Percentiles rank a stretch among this genome's conserved stretches.
Evolutionary conservation across 2,888 invertebrate species (phyloP).

Genomic region (Embidobia sp.): DNA sequence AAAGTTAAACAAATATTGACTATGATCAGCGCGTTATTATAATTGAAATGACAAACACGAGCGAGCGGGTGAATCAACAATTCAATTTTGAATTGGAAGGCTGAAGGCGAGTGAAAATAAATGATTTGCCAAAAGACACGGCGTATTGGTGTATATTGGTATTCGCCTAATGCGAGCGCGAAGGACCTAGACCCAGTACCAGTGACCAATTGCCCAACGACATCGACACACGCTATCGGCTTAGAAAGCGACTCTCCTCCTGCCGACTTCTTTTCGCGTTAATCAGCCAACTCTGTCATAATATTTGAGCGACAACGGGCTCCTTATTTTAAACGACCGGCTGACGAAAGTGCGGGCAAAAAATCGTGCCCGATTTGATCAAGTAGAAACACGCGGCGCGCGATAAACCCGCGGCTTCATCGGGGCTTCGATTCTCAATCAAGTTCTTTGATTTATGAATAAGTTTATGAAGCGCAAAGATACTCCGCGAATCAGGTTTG

Average conservation of each 20-base stretch:
- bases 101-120: too few species aligned
- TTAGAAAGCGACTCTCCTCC: conserved; percentile 71
- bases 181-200: conserved; percentile 74
- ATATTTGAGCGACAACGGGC: conserved; percentile 17
- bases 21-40: too few species aligned
- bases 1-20: too few species aligned
- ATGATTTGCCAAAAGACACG: too few species aligned
- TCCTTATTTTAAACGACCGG: conserved; percentile 9
- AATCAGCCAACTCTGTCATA: conserved; percentile 31
- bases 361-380: too few species aligned
- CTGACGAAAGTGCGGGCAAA: too few species aligned
- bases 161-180: too few species aligned
- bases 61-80: too few species aligned
- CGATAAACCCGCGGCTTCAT: background rate
- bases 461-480: conserved; percentile 5
- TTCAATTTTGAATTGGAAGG: too few species aligned
- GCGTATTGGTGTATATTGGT: too few species aligned
- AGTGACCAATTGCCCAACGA: conserved; percentile 70
- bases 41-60: too few species aligned
- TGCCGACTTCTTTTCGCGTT: conserved; percentile 2
- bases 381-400: too few species aligned
- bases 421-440: background rate
- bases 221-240: conserved; percentile 68
- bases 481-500: conserved; percentile 32
- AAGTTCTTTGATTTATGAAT: conserved; percentile 14